Conservation (phyloP, 2,797 vertebrate species). For the Megaceryle alcyon region DNA sequence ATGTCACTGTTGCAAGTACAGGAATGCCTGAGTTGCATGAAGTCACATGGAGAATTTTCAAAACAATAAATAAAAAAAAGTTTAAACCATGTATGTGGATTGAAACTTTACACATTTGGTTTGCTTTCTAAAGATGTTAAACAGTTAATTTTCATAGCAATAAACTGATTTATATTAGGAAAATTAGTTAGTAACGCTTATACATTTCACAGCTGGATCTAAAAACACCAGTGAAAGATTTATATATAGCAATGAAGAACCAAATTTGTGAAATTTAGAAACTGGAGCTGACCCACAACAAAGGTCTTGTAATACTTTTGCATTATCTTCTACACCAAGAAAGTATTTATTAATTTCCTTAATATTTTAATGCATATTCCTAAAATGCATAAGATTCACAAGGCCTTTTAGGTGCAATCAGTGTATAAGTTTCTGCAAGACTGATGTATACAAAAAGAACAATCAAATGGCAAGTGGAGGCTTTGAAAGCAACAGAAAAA, state of each 20-base stretch:
- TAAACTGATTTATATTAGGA: not conserved
- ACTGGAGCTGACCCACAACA: not conserved
- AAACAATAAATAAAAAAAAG: not conserved
- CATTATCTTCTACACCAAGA: not conserved
- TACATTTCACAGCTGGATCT: not conserved
- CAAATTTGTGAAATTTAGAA: not conserved
- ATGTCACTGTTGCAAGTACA: not conserved
- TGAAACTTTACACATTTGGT: not conserved
- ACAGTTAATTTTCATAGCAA: not conserved
- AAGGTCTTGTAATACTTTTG: not conserved
- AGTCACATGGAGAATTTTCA: not conserved
- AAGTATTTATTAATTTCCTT: not conserved
- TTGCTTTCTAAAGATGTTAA: not conserved
- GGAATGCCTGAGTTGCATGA: not conserved
- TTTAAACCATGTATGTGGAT: not conserved
- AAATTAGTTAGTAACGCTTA: not conserved
- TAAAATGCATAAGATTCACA: not conserved
- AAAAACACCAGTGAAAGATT: not conserved
- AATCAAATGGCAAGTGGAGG: not conserved
- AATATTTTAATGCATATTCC: not conserved
- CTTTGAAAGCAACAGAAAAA: slow-evolving; percentile 35
- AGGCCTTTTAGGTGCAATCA: not conserved
- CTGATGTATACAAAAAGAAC: not conserved
- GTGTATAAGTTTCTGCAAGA: not conserved
- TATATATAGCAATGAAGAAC: not conserved